phyloP scores from a whole-genome alignment of 2,797 vertebrate genomes.

The Huso huso region DNA sequence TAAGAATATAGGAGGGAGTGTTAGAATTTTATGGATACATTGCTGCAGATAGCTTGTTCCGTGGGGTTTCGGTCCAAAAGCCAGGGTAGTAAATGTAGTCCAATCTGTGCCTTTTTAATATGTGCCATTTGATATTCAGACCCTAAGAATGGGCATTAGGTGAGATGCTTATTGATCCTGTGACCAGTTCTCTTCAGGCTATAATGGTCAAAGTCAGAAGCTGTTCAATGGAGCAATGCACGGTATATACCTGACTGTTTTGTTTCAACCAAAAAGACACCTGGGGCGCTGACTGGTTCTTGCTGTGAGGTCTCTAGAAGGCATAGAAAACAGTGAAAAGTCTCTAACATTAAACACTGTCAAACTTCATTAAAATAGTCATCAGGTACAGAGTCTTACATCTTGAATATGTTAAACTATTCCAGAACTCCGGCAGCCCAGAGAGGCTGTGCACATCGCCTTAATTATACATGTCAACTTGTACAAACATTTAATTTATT shows the following conservation, averaged over 20 bases:
- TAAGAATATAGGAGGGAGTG: constrained; percentile 5
- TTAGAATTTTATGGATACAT: constrained; percentile 11
- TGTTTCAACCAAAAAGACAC: no score
- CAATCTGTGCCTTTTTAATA: no score
- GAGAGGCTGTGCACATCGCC: constrained; percentile 53
- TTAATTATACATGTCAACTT: constrained; percentile 60
- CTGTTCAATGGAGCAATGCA: constrained; percentile 33
- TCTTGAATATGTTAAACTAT: constrained; percentile 63
- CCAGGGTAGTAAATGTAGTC: no score
- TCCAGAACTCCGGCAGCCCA: constrained; percentile 55
- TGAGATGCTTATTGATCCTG: no score
- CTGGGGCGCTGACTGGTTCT: no score
- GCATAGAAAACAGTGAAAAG: constrained; percentile 17
- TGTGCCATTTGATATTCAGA: no score
- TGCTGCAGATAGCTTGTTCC: not conserved
- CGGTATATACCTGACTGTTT: constrained; percentile 31
- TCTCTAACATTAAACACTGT: constrained; percentile 50
- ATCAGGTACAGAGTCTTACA: constrained; percentile 52
- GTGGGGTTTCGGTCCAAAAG: no score
- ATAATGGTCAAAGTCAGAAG: constrained; percentile 21
- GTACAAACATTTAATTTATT: constrained; percentile 50
- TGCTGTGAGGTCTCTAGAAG: no score
- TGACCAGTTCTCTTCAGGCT: no score
- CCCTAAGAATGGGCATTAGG: no score
- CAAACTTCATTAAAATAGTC: constrained; percentile 47